phyloP scores from a whole-genome alignment of 1,140 invertebrate genomes.

The Achroia grisella region DNA sequence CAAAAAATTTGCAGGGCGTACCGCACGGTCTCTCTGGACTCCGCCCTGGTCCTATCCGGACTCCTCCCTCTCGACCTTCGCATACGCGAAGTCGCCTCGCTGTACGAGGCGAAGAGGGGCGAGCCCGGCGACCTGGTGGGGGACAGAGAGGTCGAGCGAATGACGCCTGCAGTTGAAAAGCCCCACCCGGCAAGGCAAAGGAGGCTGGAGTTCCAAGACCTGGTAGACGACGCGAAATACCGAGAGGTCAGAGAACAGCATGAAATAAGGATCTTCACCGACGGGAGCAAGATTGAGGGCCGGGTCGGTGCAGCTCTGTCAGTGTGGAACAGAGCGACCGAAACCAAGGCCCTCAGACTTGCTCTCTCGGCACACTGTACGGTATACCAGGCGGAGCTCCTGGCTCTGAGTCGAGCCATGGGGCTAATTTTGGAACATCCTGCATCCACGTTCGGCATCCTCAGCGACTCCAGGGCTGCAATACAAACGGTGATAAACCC shows the following conservation, averaged over 20 bases:
- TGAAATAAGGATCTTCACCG: conserved; percentile 9
- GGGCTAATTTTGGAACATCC: too few species aligned
- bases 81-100: conserved; percentile 5
- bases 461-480: conserved; percentile 19
- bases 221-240: background rate
- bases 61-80: conserved; percentile 13
- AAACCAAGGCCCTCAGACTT: conserved; percentile 8
- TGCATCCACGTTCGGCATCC: conserved; percentile 3
- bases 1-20: conserved; percentile 7
- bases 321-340: conserved; percentile 1
- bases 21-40: conserved; percentile 7
- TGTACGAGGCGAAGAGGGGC: conserved; percentile 7
- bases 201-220: background rate
- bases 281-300: conserved; percentile 16
- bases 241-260: background rate
- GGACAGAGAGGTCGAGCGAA: conserved; percentile 4
- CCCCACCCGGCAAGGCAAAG: background rate
- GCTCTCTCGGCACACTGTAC: conserved; percentile 9
- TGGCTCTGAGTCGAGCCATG: conserved; percentile 8
- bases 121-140: background rate
- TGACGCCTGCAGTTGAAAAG: background rate
- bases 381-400: too few species aligned
- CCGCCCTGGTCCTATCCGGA: conserved; percentile 9
- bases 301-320: conserved; percentile 15
- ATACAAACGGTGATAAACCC: conserved; percentile 8